phyloP scores from a whole-genome alignment of 2,113 vertebrate genomes.

The Rhabdornis inornatus region DNA sequence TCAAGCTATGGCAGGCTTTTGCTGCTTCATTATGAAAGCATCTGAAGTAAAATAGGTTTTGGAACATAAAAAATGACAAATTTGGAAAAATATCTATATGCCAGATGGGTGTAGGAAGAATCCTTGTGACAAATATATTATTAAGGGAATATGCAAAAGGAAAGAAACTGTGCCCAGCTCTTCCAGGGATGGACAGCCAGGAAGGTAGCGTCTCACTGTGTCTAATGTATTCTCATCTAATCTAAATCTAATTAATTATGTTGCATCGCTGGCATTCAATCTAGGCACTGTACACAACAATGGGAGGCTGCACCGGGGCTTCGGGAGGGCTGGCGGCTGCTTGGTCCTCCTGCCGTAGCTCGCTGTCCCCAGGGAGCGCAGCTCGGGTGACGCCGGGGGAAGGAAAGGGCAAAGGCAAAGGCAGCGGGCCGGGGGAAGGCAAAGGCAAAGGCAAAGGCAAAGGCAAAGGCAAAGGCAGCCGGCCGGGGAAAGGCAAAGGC shows the following conservation, averaged over 20 bases:
- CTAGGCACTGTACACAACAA: neutral
- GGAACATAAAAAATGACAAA: slow-evolving; percentile 71
- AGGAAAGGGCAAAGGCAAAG: neutral
- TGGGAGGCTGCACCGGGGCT: neutral
- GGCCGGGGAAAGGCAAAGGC: no score
- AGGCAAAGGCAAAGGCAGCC: no score
- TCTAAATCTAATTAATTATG: slow-evolving; percentile 31
- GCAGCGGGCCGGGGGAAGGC: no score
- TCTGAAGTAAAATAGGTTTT: slow-evolving; percentile 69
- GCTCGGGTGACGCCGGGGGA: neutral
- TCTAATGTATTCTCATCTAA: slow-evolving; percentile 26
- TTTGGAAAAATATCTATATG: slow-evolving; percentile 72
- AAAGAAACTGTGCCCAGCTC: slow-evolving; percentile 57
- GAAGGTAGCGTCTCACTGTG: slow-evolving; percentile 23
- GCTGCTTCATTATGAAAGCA: slow-evolving; percentile 67
- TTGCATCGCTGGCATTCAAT: neutral
- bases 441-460: no score
- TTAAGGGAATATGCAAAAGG: slow-evolving; percentile 65
- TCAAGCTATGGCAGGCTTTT: slow-evolving; percentile 56
- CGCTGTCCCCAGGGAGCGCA: neutral
- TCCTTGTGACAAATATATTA: slow-evolving; percentile 71
- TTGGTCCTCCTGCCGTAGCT: neutral
- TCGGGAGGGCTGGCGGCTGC: neutral
- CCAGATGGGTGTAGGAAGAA: slow-evolving; percentile 75
- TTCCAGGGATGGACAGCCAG: slow-evolving; percentile 51